Base-by-base conservation (phyloP, 2,113 vertebrate genomes). In the Oplegnathus fasciatus region DNA sequence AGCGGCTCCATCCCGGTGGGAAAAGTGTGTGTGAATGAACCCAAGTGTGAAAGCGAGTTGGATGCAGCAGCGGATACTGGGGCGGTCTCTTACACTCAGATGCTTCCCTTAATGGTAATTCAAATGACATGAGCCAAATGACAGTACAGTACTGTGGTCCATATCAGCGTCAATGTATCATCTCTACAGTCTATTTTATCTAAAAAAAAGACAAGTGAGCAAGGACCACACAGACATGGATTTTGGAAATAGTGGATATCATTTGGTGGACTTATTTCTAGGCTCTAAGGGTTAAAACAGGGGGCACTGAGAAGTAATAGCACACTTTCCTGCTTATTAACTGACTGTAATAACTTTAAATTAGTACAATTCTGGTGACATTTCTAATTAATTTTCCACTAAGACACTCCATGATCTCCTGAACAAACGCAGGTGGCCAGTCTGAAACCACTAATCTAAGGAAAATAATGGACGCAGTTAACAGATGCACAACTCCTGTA, bases 1-100 rank as follows among this genome's bases (percentile, higher is more conserved):
- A 93, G 94, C 95, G 80, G 90, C 93, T 94, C 95, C 96, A 96
- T 98, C 97, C 97, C 97, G 95, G 95, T 96, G 97, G 97, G 97
- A 97, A 97, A 96, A 97, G 89, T 90, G 91, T 89, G 94, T 80
- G 92, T 88, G 88, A 94, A 88, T 94, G 90, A 93, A 89, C 52
- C 68, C 86, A 72, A 90, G 86, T 89, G 91, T 82, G 86, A 75
- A 87, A 48, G 90, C 87, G 83, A 89, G 89, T 90, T 88, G 93
- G 91, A 93, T 88, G 88, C 90, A 86, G 91, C 88, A 57, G 87
- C 54, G 75, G 88, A 88, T 52, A 52, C 72, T 62, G 91, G 93
- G 94, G 94, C 93, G 93, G 93, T 91, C 93, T 94, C 90, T 88
- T 46, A 28, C 85, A 83, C 85, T 91, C 88, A 65, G 80, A 90